Base-by-base conservation (phyloP, 2,113 vertebrate species). In the Nettapus auritus region DNA sequence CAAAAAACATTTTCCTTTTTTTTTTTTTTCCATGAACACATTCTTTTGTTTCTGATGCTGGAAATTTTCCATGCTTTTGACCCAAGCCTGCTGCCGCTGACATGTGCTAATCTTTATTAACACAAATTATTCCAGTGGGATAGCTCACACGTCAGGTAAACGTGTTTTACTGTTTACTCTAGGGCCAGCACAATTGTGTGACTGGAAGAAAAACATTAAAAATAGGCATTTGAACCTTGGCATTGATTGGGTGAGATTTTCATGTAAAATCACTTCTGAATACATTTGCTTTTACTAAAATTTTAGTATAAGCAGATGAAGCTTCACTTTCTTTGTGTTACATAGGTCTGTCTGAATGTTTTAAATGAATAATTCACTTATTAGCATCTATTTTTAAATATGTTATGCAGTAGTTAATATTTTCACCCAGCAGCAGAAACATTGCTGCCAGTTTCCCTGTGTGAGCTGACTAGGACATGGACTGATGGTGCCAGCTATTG, bases 31-130 rank as follows among this genome's bases (percentile, higher is more conserved):
- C 66, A 76, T 89, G 57, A 95, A 64, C 79, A 71, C 0, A 0
- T 95, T 94, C 80, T 86, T 96, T 96, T 96, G 92, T 96, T 96
- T 96, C 83, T 95, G n/a, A 55, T 95, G 76, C 68, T 97, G 94
- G 91, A 96, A 86, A 53, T 90, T 90, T 93, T 96, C 94, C 96
- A 96, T 90, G 73, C 80, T 89, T 93, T 92, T 83, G 82, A 90
- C 48, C 31, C 71, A 75, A 90, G 77, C 48, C 48, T 90, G 53
- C 62, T 90, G 73, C 31, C 48, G 19, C 80, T 91, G 77, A 86
- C 62, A 57, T 13, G 44, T 77, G 67, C 55, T 96, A 77, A 88
- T 85, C 44, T 82, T 91, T 86, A 88, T 83, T 90, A 4, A 1
- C 34, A 57, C 73, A 90, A 86, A 86, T 91, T 93, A 81, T 78